Base-by-base conservation (phyloP, 2,888 invertebrate species). In the Tachystola acroxantha region DNA sequence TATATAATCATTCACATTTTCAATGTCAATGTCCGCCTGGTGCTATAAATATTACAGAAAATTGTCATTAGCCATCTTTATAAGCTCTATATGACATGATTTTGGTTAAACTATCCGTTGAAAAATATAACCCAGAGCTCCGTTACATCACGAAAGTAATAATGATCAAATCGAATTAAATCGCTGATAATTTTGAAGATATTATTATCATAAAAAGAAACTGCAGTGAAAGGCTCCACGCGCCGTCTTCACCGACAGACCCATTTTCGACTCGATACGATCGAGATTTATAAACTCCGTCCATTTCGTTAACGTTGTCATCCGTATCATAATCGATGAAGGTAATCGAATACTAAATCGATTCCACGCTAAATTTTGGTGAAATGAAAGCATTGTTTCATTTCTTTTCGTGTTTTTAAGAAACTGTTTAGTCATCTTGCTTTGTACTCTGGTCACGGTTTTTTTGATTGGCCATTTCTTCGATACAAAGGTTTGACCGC, bases 331-430 rank as follows among this genome's bases (percentile, higher is more conserved):
- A 37, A 37, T 37, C 37, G 34, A 28, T 39, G 20, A 10, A 13
- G 34, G 31, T 37, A 33, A 42, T 43, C 43, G 37, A 39, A 37
- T 42, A 39, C 31, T 37, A 37, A 36, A 43, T 39, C 43, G 43
- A 39, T 43, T 39, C 34, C 19, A 53, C 39, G 26, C 28, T 29
- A 25, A 39, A 32, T 33, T 42, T 39, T 34, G 60, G 67, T 69
- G 62, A 73, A 73, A 70, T 71, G 58, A 59, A 60, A 36, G 67
- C 52, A 64, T 74, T 74, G 74, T 73, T 68, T 72, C 53, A 55
- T 49, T 39, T 45, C 46, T 50, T 38, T 36, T 12, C 7, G 13
- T 22, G 5, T 20, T 24, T 24, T 24, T n/a, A 3, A 32, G 6
- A 49, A 56, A 53, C 29, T 41, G 58, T 46, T 40, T 41, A 48